Conservation (phyloP, 2,888 invertebrate genomes). For the Campaea margaritaria region DNA sequence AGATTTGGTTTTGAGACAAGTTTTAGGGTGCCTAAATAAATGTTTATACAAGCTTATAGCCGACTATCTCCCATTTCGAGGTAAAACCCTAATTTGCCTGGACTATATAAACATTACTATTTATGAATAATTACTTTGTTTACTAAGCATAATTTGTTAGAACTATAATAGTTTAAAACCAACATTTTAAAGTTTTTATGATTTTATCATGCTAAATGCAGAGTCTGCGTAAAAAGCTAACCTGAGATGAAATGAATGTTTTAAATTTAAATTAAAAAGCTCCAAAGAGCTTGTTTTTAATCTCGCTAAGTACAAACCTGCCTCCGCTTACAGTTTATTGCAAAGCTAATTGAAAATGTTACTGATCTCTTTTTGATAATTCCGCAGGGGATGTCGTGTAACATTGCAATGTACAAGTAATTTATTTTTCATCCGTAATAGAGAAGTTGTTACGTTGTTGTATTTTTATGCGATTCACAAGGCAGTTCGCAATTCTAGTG, state of each 20-base stretch:
- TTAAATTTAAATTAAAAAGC: conserved; percentile 15
- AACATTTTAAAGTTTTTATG: neutral
- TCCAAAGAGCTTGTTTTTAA: conserved; percentile 14
- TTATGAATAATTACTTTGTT: no score
- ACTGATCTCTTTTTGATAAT: neutral
- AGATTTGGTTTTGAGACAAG: no score
- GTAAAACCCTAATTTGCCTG: no score
- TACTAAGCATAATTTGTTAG: no score
- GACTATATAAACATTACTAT: no score
- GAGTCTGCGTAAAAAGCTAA: neutral
- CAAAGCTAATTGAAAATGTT: conserved; percentile 19
- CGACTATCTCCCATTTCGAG: no score
- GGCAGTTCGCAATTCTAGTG: no score
- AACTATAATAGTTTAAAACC: neutral
- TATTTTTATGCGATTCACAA: no score
- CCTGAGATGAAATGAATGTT: conserved; percentile 8
- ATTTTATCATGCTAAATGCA: neutral
- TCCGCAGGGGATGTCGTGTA: neutral
- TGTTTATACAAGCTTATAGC: no score
- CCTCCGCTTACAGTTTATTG: conserved; percentile 6
- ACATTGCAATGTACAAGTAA: neutral
- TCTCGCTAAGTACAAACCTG: conserved; percentile 10
- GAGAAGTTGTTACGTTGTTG: no score
- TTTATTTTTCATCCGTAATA: no score
- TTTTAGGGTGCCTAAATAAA: no score